These are phyloP conservation scores for Drosophila mojavensis DNA, from an alignment of 1,140 invertebrate species.

Conservation along the genomic window DNA sequence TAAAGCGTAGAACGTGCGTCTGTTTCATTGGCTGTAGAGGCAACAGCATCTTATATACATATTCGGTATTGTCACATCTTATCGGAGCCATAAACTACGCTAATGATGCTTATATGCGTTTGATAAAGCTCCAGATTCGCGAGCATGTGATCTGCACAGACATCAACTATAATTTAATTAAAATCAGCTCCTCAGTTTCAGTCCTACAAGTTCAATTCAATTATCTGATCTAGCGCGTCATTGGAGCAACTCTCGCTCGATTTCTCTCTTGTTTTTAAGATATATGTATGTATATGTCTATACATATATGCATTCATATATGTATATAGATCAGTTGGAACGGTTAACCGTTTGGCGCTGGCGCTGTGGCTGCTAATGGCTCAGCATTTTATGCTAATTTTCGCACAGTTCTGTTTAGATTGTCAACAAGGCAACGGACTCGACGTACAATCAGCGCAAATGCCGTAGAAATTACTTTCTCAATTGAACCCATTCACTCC, in stretches of 20 bases:
- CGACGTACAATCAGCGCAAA: constrained; percentile 12
- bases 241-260: background rate
- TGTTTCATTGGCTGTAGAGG: background rate
- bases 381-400: constrained; percentile 39
- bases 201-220: constrained; percentile 32
- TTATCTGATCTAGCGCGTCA: constrained; percentile 4
- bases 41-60: background rate
- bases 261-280: background rate
- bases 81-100: background rate
- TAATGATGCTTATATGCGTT: background rate
- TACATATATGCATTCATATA: background rate
- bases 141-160: constrained; percentile 22
- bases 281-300: background rate
- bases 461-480: constrained; percentile 4
- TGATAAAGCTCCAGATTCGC: constrained; percentile 8
- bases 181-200: constrained; percentile 6
- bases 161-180: constrained; percentile 8
- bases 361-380: constrained; percentile 4
- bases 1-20: background rate
- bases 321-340: background rate
- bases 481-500: background rate
- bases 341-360: constrained; percentile 22
- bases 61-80: background rate
- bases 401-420: background rate
- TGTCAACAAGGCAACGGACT: constrained; percentile 39